Conservation (phyloP, 2,113 vertebrate genomes). For the Muscicapa adusta region DNA sequence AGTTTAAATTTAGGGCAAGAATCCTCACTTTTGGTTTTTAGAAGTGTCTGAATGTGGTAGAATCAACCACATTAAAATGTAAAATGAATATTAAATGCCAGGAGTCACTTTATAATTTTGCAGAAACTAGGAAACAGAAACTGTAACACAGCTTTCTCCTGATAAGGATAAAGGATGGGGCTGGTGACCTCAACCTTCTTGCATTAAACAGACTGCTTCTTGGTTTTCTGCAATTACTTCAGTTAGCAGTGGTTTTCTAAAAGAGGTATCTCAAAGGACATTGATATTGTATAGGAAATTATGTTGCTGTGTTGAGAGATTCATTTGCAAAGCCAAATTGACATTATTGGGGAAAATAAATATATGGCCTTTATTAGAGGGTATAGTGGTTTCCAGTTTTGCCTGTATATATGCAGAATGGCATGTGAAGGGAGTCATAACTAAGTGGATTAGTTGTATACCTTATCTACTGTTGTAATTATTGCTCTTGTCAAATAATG, state of each 20-base stretch:
- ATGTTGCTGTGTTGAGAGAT: not conserved
- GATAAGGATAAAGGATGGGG: accelerated
- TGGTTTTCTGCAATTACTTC: not conserved
- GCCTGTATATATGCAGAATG: not conserved
- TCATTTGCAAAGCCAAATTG: not conserved
- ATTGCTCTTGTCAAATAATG: not conserved
- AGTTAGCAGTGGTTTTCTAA: not conserved
- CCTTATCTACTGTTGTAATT: not conserved
- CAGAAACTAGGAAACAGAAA: not conserved
- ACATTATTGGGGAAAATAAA: not conserved
- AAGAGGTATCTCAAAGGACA: not conserved
- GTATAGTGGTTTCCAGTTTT: not conserved
- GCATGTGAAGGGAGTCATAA: not conserved
- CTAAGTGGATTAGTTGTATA: not conserved
- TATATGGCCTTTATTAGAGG: not conserved
- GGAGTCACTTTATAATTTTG: not conserved
- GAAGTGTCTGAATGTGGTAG: not conserved
- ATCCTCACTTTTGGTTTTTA: not conserved
- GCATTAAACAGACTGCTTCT: not conserved
- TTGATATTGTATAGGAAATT: not conserved
- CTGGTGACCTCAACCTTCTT: not conserved
- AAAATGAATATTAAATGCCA: not conserved
- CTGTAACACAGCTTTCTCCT: not conserved
- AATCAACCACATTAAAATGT: not conserved
- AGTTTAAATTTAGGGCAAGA: not conserved